Evolutionary conservation across 2,113 vertebrate species (phyloP).

Genomic region (Phaethornis superciliosus): DNA sequence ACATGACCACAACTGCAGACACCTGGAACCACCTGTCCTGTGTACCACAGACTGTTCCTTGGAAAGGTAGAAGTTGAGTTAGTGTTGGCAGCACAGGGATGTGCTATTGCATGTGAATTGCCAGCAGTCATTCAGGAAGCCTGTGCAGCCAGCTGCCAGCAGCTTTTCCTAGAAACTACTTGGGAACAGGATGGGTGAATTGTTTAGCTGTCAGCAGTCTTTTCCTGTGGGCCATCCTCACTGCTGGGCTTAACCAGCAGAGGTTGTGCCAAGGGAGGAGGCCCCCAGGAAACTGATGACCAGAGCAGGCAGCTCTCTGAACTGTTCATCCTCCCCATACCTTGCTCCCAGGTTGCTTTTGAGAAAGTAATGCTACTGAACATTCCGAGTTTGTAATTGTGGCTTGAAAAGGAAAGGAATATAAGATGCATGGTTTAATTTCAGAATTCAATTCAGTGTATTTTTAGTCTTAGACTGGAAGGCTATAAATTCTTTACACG

Average conservation of each 20-base stretch:
- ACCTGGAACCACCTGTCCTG: background rate
- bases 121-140: background rate
- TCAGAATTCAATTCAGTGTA: background rate
- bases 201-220: background rate
- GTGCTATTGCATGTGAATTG: background rate
- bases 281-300: background rate
- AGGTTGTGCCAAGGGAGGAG: background rate
- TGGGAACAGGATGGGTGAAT: background rate
- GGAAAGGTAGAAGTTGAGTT: background rate
- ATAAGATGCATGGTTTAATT: background rate
- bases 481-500: background rate
- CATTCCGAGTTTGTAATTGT: background rate
- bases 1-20: background rate
- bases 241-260: background rate
- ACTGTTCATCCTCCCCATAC: background rate
- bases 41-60: background rate
- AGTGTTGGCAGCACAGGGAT: background rate
- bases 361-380: background rate
- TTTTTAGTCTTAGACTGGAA: background rate
- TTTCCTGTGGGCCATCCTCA: background rate
- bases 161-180: background rate
- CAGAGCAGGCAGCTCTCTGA: background rate
- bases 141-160: background rate
- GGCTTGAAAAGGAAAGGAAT: background rate
- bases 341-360: background rate